Evolutionary conservation across 2,888 invertebrate species (phyloP), one percentile per base, ranked within the genome.

Genomic region (Cataglyphis albicans): DNA sequence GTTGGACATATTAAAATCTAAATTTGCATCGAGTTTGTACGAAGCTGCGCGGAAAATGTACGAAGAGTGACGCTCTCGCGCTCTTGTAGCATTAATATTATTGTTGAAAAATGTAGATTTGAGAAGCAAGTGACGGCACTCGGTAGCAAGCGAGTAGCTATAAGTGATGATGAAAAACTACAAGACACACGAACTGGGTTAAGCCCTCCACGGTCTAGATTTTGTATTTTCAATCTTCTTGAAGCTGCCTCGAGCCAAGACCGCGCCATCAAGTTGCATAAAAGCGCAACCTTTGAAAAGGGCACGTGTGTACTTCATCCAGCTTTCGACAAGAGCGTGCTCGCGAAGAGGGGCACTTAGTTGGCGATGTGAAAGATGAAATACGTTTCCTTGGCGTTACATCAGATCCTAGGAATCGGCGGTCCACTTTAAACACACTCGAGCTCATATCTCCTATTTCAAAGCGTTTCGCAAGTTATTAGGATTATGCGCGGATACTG

Each of bases 181-280:
- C 44, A 44, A 78, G 78, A 70, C 44, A 59, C 70, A 59, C 78
- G 78, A 80, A 80, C 32, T 80, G 32, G 78, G 78, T 80, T 80
- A 80, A 80, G 72, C 59, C 59, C 59, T 63, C 35, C n/a, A 52
- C 65, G 72, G 32, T 70, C 70, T 72, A 80, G 44, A 70, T 80
- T 72, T 35, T 12, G 44, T 80, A 72, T 80, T 80, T 80, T 76
- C 78, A 76, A 82, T 82, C 78, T 84, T 63, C 82, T 38, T 12
- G 59, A 65, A 57, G 63, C 68, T 73, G 80, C 81, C 83, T 32
- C 59, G 75, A 74, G 82, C 72, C 85, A 83, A 83, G 86, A 83
- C 83, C 84, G 78, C 70, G 83, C 87, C 84, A 90, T 90, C 90
- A 89, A 88, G 88, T 86, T 80, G 85, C 88, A 88, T 90, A 90